These are phyloP conservation scores for Tylochromis polylepis DNA, from an alignment of 2,113 vertebrate genomes.

Conservation along the genomic window DNA sequence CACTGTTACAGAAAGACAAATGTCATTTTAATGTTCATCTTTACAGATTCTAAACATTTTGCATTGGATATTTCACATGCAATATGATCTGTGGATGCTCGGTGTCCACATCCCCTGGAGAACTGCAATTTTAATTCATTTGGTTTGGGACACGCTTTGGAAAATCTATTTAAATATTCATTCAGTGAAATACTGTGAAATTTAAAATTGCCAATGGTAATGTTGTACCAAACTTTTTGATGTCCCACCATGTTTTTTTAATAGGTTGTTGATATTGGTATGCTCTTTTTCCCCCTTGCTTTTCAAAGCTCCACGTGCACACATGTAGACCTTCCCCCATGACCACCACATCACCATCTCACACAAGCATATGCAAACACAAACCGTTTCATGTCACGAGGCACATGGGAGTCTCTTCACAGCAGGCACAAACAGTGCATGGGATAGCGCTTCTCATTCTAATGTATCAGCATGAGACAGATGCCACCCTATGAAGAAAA, in stretches of 20 bases:
- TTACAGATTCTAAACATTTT: slow-evolving; percentile 19
- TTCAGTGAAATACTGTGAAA: not conserved
- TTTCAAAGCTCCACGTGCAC: not conserved
- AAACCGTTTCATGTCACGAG: not conserved
- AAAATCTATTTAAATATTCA: slow-evolving; percentile 9
- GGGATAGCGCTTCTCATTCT: slow-evolving; percentile 9
- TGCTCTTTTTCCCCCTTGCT: not conserved
- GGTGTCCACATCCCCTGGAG: not conserved
- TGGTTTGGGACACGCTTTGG: not conserved
- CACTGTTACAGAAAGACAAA: slow-evolving; percentile 1
- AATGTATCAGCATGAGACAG: slow-evolving; percentile 46
- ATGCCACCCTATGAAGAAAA: slow-evolving; percentile 14
- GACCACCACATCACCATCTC: not conserved
- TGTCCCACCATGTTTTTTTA: not conserved
- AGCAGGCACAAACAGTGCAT: not conserved
- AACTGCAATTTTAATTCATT: not conserved
- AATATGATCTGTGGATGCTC: not conserved
- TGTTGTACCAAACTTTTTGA: not conserved
- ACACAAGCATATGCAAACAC: not conserved
- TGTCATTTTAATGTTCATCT: not conserved
- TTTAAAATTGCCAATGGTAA: not conserved
- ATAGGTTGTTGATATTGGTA: not conserved
- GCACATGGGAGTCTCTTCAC: slow-evolving; percentile 19
- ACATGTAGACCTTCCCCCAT: not conserved
- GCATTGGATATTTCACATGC: slow-evolving; percentile 1